A percentile compares a stretch with the other conserved stretches of the same genome.
phyloP scores from a whole-genome alignment of 2,113 vertebrate genomes.

The Oryctolagus cuniculus region mOryCun1.1 NC_091433.1:29528001-29528500 shows the following conservation, averaged over 20 bases:
- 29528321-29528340: not conserved
- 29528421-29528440: not conserved
- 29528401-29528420: not conserved
- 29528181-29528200: not conserved
- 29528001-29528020: not conserved
- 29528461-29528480: accelerated
- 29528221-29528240: not conserved
- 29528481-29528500: not conserved
- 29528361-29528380: not conserved
- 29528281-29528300: not conserved
- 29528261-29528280: not conserved
- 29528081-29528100: not conserved
- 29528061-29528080: not conserved
- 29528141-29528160: not conserved
- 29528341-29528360: not conserved
- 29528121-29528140: not conserved
- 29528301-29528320: not conserved
- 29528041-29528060: not conserved
- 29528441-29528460: not conserved
- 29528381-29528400: not conserved
- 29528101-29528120: not conserved
- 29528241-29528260: not conserved
- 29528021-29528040: not conserved
- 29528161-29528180: not conserved
- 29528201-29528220: not conserved